Evolutionary conservation across 1,140 invertebrate species (phyloP).

Genomic region (Hormaphis cornu): DNA sequence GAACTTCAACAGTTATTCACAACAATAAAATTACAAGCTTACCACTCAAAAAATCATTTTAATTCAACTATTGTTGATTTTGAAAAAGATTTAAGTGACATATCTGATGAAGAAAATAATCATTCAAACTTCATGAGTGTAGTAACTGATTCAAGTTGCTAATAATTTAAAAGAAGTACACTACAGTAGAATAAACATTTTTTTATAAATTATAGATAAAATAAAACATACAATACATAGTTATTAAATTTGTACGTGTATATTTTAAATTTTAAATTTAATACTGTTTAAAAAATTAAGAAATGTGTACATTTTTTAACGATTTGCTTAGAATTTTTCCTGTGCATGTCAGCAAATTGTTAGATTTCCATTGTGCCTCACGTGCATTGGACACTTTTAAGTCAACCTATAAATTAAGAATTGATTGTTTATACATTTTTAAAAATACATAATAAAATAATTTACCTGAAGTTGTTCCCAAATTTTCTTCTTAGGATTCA

Average conservation of each 20-base stretch:
- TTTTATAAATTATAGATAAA: not conserved
- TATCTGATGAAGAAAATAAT: constrained; percentile 20
- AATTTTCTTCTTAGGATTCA: constrained; percentile 97
- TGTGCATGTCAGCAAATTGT: constrained; percentile 56
- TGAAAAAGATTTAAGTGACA: not conserved
- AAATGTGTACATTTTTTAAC: constrained; percentile 62
- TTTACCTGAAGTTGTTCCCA: constrained; percentile 80
- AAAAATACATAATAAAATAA: not conserved
- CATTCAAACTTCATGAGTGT: constrained; percentile 4
- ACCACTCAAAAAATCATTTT: not conserved
- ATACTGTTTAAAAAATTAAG: not conserved
- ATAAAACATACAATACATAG: too few relatives aligned
- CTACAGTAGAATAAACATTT: not conserved
- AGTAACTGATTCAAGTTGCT: not conserved
- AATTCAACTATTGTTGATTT: not conserved
- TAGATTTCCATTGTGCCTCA: constrained; percentile 73
- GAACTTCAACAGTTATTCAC: constrained; percentile 9
- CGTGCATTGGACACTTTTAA: constrained; percentile 65
- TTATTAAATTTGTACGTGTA: too few relatives aligned
- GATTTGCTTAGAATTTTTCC: constrained; percentile 58
- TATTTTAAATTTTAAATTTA: not conserved
- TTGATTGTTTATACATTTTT: not conserved
- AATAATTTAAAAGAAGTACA: not conserved
- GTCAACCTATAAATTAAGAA: constrained; percentile 50
- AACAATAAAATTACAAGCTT: not conserved